Evolutionary conservation across 64 coral and sea anemone species (phyloP).

Genomic region (Hydrozoanthus tunicans): DNA sequence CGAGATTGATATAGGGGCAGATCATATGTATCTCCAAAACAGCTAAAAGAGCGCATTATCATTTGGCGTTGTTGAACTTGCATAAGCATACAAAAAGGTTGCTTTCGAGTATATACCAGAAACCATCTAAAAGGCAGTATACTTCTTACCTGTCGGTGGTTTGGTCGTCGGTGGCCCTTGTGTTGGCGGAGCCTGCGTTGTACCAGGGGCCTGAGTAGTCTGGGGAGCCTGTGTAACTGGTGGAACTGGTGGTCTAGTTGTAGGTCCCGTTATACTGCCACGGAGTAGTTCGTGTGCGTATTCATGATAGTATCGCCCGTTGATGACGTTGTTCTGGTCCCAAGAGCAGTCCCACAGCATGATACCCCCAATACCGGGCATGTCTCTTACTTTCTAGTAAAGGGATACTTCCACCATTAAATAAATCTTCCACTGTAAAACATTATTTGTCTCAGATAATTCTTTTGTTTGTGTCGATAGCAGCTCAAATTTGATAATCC

Average conservation of each 20-base stretch:
- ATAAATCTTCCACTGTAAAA: background rate
- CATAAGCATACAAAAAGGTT: too few species aligned
- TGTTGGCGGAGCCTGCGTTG: slow-evolving; percentile 7
- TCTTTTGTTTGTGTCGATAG: background rate
- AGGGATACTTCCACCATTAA: background rate
- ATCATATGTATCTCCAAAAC: too few species aligned
- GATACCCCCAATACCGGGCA: slow-evolving; percentile 76
- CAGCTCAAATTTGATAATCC: background rate
- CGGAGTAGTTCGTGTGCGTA: slow-evolving; percentile 66
- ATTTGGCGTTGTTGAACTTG: too few species aligned
- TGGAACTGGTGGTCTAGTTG: background rate
- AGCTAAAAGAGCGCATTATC: too few species aligned
- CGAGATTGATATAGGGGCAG: too few species aligned
- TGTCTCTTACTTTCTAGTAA: slow-evolving; percentile 64
- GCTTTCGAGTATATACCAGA: too few species aligned
- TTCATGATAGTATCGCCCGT: slow-evolving; percentile 70
- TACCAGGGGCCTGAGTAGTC: background rate
- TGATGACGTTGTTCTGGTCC: slow-evolving; percentile 86
- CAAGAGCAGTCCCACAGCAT: slow-evolving; percentile 96
- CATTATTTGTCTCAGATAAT: background rate
- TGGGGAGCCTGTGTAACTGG: slow-evolving; percentile 33
- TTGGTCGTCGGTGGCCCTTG: background rate
- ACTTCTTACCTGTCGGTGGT: slow-evolving; percentile 1
- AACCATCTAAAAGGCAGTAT: background rate
- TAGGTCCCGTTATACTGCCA: slow-evolving; percentile 42